Conservation (phyloP, 2,888 invertebrate genomes). For the Nephrotoma flavescens region DNA sequence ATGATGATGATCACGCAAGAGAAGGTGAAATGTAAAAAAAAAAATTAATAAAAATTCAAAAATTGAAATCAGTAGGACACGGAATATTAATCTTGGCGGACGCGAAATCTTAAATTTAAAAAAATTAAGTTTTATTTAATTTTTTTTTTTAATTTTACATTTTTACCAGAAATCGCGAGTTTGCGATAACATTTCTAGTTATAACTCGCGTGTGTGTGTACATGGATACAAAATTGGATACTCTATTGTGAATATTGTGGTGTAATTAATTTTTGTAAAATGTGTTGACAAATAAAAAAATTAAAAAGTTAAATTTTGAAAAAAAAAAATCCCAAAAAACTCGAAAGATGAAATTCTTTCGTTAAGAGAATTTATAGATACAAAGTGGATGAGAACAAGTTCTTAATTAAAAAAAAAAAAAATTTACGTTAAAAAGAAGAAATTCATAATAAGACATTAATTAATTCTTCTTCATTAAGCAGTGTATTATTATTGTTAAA, state of each 20-base stretch:
- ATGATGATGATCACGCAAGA: background rate
- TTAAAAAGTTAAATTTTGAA: background rate
- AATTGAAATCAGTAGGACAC: conserved; percentile 13
- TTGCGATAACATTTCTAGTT: too few relatives aligned
- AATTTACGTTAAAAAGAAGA: background rate
- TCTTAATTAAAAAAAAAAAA: background rate
- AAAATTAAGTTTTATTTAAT: background rate
- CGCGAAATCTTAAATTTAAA: conserved; percentile 7
- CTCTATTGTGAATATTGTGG: background rate
- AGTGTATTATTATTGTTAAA: background rate
- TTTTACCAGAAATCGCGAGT: background rate
- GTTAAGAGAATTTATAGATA: background rate
- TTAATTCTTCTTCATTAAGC: background rate
- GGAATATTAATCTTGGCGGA: conserved; percentile 10
- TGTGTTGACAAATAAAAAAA: background rate
- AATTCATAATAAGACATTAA: background rate
- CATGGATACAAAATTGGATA: background rate
- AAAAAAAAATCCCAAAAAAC: background rate
- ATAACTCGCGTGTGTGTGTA: background rate
- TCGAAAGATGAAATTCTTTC: background rate
- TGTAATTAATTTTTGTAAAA: background rate
- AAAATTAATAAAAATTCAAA: background rate
- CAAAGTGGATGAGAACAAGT: background rate
- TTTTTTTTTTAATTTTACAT: background rate
- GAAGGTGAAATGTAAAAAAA: background rate